A percentile compares a stretch with the other conserved stretches of the same genome.
Conservation (phyloP, 2,113 vertebrate genomes). For the Channa maculata region DNA sequence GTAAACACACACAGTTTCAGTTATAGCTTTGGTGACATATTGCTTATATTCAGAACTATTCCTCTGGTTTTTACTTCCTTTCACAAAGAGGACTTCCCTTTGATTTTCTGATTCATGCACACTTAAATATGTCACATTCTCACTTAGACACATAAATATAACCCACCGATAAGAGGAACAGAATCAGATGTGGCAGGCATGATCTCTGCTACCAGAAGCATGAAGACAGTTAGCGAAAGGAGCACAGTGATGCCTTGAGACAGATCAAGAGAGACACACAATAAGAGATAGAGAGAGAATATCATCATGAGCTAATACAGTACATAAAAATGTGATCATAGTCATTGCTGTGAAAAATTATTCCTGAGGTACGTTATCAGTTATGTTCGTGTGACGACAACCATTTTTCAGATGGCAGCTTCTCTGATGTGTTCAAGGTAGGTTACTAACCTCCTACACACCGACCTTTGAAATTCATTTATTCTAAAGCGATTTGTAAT, state of each 20-base stretch:
- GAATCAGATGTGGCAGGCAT: constrained; percentile 93
- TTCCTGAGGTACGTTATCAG: constrained; percentile 48
- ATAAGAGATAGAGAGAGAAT: not conserved
- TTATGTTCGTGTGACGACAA: constrained; percentile 45
- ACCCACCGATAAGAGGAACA: constrained; percentile 89
- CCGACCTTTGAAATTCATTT: constrained; percentile 35
- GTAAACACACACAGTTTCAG: too few species aligned
- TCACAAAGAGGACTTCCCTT: not conserved
- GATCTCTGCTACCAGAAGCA: constrained; percentile 92
- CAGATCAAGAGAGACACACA: constrained; percentile 30
- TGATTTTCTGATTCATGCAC: not conserved
- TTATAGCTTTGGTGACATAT: not conserved
- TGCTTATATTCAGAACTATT: not conserved
- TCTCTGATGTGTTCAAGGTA: constrained; percentile 23
- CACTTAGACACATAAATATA: constrained; percentile 16
- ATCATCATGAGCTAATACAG: constrained; percentile 33
- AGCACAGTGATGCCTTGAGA: constrained; percentile 89
- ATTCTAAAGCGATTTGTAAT: constrained; percentile 19
- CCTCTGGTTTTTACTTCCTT: not conserved
- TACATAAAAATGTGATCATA: constrained; percentile 44
- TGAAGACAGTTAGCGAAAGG: constrained; percentile 90
- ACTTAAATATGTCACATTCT: constrained; percentile 10
- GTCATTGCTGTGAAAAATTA: constrained; percentile 51
- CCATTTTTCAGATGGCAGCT: constrained; percentile 52
- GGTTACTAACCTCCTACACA: constrained; percentile 23